These are phyloP conservation scores for Paralvinella palmiformis DNA, from an alignment of 1,140 invertebrate genomes.

Conservation along the genomic window DNA sequence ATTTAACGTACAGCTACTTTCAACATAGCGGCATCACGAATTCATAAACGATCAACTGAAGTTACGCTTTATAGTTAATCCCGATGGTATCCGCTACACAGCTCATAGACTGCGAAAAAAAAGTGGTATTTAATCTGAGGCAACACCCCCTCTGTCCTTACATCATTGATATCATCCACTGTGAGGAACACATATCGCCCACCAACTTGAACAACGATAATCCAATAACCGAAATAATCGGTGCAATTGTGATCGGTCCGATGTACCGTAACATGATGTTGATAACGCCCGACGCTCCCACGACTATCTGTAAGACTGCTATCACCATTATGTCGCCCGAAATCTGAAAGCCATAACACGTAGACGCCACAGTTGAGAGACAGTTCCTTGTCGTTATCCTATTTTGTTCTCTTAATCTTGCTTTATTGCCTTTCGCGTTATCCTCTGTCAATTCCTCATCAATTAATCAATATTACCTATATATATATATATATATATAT, in stretches of 20 bases:
- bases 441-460: neutral
- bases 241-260: conserved; percentile 51
- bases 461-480: neutral
- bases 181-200: conserved; percentile 33
- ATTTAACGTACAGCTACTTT: too few relatives aligned
- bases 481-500: neutral
- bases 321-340: neutral
- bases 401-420: neutral
- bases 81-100: too few relatives aligned
- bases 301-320: conserved; percentile 24
- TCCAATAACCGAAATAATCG: conserved; percentile 50
- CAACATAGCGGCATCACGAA: too few relatives aligned
- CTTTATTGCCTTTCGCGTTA: neutral
- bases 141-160: conserved; percentile 36
- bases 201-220: conserved; percentile 46
- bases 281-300: conserved; percentile 38
- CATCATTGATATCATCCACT: conserved; percentile 48
- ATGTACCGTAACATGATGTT: conserved; percentile 48
- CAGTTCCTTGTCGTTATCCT: neutral
- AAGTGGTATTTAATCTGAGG: too few relatives aligned
- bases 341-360: conserved; percentile 1
- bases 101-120: too few relatives aligned
- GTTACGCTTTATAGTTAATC: too few relatives aligned
- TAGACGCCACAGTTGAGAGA: neutral
- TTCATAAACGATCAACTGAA: too few relatives aligned